Evolutionary conservation across 1,140 invertebrate genomes (phyloP), one percentile per base, ranked within the genome.

Genomic region (Pantala flavescens): DNA sequence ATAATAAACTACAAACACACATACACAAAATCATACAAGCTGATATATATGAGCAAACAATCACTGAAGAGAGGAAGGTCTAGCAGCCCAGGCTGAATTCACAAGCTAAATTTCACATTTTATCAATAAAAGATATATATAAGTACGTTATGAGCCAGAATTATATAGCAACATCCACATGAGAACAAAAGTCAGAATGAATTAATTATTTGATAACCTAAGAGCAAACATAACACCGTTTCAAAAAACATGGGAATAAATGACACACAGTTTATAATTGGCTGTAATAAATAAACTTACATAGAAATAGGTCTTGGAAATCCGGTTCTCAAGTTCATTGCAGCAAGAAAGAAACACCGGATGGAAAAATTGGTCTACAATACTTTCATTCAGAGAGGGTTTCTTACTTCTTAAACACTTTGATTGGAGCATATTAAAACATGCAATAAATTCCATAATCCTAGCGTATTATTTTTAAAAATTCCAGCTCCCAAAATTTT

Each of bases 281-380:
- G 49, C 49, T 63, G 49, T 63, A 63, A 63, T 63, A 7, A 63
- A 19, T 19, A 19, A 12, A 63, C 49, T 63, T 63, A 63, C 49
- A 63, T 63, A 63, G 49, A 63, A 63, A 63, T 63, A 63, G 49
- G 49, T 63, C 49, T 63, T 63, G 49, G 49, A 63, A 63, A 63
- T 63, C 49, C 49, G 49, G 49, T 63, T 63, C 49, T 63, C 49
- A 63, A 63, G 49, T 63, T 63, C 49, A 63, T 63, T 63, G 49
- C 49, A 63, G 49, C 49, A 63, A 63, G 49, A 63, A 63, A 63
- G 49, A 63, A 63, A 63, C 49, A 63, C 49, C 49, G 49, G 49
- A 63, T 63, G 49, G 49, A 63, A 63, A 63, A 63, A 63, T 7
- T 63, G 3, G 1, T 63, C 49, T 63, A 63, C 49, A 63, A 63